These are phyloP conservation scores for Amblyopsis rosae DNA, from an alignment of 2,113 vertebrate genomes.

Conservation along the genomic window DNA sequence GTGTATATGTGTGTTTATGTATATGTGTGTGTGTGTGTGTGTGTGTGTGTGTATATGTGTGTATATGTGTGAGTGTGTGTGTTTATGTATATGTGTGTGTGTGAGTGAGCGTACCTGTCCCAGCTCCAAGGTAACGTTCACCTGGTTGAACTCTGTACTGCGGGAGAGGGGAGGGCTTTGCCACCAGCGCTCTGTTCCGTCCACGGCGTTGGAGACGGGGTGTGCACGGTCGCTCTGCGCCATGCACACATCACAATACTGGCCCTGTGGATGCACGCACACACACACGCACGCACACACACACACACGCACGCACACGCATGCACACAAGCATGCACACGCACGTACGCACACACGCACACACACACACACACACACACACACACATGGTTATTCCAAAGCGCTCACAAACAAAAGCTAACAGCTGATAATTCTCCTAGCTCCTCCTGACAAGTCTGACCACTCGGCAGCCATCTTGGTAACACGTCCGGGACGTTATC, in stretches of 20 bases:
- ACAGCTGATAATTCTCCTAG: too few species aligned
- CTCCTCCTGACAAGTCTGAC: too few species aligned
- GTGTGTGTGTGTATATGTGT: background rate
- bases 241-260: conserved; percentile 94
- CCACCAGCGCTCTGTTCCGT: conserved; percentile 99
- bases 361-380: too few species aligned
- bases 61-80: background rate
- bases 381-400: too few species aligned
- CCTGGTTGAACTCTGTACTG: conserved; percentile 88
- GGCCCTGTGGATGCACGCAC: conserved; percentile 79
- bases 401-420: too few species aligned
- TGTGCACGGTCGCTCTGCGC: conserved; percentile 86
- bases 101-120: conserved; percentile 84
- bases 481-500: too few species aligned
- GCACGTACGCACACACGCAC: too few species aligned
- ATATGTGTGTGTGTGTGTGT: background rate
- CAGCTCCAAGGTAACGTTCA: conserved; percentile 95
- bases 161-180: conserved; percentile 96
- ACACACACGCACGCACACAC: conserved; percentile 10
- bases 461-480: too few species aligned
- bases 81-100: background rate
- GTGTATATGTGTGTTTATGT: background rate
- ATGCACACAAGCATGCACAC: too few species aligned
- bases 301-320: background rate
- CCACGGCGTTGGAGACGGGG: conserved; percentile 91